Conservation (phyloP, 2,113 vertebrate genomes). For the Petroica traversi region DNA sequence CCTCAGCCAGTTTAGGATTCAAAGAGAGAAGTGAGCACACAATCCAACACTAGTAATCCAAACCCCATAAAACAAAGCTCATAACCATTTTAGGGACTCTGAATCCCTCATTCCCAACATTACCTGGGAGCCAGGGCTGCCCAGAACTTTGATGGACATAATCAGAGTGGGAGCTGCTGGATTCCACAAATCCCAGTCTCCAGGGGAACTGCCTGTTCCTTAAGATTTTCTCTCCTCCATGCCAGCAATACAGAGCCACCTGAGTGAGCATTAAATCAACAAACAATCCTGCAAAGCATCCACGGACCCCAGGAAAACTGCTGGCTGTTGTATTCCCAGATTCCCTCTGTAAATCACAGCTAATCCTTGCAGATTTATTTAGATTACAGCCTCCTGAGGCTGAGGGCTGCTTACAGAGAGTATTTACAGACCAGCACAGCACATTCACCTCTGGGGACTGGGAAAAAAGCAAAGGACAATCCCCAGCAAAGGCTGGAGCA, state of each 20-base stretch:
- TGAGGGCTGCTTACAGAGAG: neutral
- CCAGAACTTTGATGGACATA: rapidly evolving
- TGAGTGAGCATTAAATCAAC: neutral
- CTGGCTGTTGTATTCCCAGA: neutral
- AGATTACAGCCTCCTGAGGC: neutral
- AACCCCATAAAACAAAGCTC: neutral
- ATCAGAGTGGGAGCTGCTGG: neutral
- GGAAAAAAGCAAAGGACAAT: neutral
- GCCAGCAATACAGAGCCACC: neutral
- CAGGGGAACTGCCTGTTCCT: neutral
- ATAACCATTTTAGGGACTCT: neutral
- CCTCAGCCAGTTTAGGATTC: neutral
- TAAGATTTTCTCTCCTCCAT: rapidly evolving
- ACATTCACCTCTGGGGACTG: neutral
- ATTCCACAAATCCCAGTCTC: neutral
- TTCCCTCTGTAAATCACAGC: neutral
- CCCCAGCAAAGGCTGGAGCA: neutral
- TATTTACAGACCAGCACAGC: neutral
- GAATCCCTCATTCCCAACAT: neutral
- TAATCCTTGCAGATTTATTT: neutral
- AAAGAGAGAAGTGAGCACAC: rapidly evolving
- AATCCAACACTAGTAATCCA: neutral
- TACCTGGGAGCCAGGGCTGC: neutral
- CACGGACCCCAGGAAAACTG: neutral
- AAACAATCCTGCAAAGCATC: neutral